Evolutionary conservation across 2,113 vertebrate genomes (phyloP).

Genomic region (Lucifuga dentata): DNA sequence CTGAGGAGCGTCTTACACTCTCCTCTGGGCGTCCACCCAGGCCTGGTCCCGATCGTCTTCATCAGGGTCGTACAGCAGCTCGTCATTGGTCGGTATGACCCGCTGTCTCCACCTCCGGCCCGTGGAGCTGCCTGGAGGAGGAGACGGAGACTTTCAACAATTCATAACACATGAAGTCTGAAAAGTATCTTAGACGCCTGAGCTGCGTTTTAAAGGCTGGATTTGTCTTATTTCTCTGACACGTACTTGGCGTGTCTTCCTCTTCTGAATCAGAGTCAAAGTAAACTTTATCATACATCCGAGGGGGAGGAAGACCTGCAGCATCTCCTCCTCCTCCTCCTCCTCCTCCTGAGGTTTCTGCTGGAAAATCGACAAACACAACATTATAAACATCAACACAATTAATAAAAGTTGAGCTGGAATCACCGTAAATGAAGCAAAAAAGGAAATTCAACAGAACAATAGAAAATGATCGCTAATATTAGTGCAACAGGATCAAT

Average conservation of each 20-base stretch:
- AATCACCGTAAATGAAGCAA: too few species aligned
- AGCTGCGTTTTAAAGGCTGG: too few species aligned
- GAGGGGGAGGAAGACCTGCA: conserved; percentile 29
- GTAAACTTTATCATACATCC: conserved; percentile 91
- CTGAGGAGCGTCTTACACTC: conserved; percentile 73
- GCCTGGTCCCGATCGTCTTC: conserved; percentile 93
- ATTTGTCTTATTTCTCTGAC: too few species aligned
- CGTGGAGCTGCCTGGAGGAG: conserved; percentile 74
- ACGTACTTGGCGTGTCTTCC: conserved; percentile 74
- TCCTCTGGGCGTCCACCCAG: conserved; percentile 92
- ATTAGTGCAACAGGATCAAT: too few species aligned
- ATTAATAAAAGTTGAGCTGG: too few species aligned
- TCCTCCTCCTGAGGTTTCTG: conserved; percentile 63
- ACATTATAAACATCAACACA: too few species aligned
- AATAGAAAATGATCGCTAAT: too few species aligned
- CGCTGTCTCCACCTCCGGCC: conserved; percentile 80
- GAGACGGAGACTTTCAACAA: background rate
- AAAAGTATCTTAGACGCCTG: too few species aligned
- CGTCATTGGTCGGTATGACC: conserved; percentile 89
- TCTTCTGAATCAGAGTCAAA: conserved; percentile 96
- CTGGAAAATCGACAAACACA: conserved; percentile 56
- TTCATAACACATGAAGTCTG: too few species aligned
- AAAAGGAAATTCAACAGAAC: too few species aligned
- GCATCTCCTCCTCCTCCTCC: conserved; percentile 23
- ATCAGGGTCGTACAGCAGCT: conserved; percentile 94